Conservation (phyloP, 2,113 vertebrate species). For the Epinephelus moara region DNA sequence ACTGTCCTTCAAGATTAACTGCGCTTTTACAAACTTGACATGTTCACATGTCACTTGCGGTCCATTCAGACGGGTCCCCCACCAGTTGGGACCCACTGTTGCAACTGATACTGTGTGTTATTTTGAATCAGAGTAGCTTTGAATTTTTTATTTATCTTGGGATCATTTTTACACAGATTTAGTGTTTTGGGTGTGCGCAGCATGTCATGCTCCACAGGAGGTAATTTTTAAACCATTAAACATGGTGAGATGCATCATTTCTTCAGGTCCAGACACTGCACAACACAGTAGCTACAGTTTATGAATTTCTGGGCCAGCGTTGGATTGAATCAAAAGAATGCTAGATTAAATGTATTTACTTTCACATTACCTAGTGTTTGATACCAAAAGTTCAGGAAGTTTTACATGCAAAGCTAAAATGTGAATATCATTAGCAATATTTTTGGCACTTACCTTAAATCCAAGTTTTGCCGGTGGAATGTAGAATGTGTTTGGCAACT, state of each 20-base stretch:
- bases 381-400: background rate
- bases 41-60: no score
- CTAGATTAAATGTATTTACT: background rate
- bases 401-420: background rate
- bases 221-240: conserved; percentile 6
- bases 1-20: no score
- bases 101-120: background rate
- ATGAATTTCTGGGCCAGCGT: background rate
- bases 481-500: background rate
- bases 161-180: background rate
- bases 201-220: no score
- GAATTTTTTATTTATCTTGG: background rate
- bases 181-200: background rate
- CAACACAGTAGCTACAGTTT: background rate
- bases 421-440: background rate
- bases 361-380: background rate
- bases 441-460: no score
- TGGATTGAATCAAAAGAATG: background rate
- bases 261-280: background rate
- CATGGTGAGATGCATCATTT: background rate
- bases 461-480: background rate
- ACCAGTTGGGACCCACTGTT: no score
- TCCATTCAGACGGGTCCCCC: no score
- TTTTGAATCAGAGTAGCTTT: background rate
- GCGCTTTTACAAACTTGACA: no score